phyloP scores from a whole-genome alignment of 2,113 vertebrate genomes.

The Megalops atlanticus region DNA sequence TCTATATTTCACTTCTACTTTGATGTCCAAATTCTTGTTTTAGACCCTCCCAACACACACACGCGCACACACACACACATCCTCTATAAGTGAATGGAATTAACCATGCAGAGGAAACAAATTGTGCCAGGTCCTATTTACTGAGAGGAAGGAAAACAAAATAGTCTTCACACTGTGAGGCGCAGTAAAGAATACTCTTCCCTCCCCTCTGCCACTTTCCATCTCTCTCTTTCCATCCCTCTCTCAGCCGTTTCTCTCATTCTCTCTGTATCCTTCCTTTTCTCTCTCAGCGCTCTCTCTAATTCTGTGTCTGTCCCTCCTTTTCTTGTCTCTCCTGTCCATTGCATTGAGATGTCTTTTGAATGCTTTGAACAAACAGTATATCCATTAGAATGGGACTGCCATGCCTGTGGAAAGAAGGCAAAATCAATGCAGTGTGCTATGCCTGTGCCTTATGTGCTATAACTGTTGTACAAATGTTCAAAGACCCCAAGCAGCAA shows the following conservation, averaged over 20 bases:
- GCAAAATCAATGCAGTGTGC: too few species aligned
- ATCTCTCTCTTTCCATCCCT: background rate
- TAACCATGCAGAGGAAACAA: background rate
- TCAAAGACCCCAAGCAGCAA: background rate
- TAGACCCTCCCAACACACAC: background rate
- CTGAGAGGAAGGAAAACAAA: background rate
- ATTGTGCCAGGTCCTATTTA: conserved; percentile 3
- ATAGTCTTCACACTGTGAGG: background rate
- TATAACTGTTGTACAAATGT: background rate
- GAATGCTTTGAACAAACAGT: background rate
- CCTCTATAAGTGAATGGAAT: conserved; percentile 11
- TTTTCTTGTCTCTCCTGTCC: background rate
- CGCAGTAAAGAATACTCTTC: background rate
- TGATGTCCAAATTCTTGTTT: too few species aligned
- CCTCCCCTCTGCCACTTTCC: background rate
- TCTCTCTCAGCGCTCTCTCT: background rate
- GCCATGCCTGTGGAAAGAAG: background rate
- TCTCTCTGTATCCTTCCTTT: background rate
- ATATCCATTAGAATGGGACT: background rate
- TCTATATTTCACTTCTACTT: conserved; percentile 15
- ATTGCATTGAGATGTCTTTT: background rate
- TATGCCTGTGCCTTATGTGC: too few species aligned
- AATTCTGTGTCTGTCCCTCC: background rate
- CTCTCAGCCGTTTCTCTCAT: background rate
- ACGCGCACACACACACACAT: too few species aligned